A percentile compares a stretch with the other conserved stretches of the same genome.
These are phyloP conservation scores for Leptinotarsa peninsularis DNA, from an alignment of 2,888 invertebrate species.

Conservation along the genomic window DNA sequence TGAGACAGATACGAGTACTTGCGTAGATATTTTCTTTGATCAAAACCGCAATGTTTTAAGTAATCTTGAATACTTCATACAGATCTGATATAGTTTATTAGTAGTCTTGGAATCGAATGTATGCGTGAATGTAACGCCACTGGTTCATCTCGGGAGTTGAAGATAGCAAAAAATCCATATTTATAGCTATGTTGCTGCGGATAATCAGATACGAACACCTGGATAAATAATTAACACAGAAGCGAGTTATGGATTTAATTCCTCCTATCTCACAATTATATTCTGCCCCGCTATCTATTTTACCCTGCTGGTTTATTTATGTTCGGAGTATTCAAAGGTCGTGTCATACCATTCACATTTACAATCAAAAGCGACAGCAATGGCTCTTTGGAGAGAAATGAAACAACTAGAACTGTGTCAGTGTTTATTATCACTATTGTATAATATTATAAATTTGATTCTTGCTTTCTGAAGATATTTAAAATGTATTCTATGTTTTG, in stretches of 20 bases:
- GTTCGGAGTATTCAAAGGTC: background rate
- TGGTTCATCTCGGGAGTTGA: constrained; percentile 36
- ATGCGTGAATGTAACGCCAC: constrained; percentile 24
- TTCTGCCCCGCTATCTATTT: constrained; percentile 32
- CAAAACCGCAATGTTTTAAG: too few relatives aligned
- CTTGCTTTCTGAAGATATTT: too few relatives aligned
- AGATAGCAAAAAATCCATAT: constrained; percentile 39
- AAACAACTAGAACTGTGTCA: too few relatives aligned
- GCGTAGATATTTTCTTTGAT: too few relatives aligned
- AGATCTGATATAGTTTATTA: too few relatives aligned
- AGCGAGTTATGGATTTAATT: constrained; percentile 44
- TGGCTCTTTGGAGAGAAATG: too few relatives aligned
- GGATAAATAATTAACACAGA: constrained; percentile 46
- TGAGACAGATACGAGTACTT: too few relatives aligned
- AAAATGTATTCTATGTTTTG: too few relatives aligned
- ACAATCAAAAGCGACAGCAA: constrained; percentile 1
- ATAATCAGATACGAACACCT: constrained; percentile 49
- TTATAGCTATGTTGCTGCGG: constrained; percentile 40
- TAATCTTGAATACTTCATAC: too few relatives aligned
- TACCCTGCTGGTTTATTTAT: constrained; percentile 25
- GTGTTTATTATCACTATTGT: too few relatives aligned
- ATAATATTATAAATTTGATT: too few relatives aligned
- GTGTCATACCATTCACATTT: constrained; percentile 4
- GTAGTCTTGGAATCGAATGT: background rate
- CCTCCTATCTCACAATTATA: constrained; percentile 39